Conservation (phyloP, 2,797 vertebrate species). For the Oophaga sylvatica region DNA sequence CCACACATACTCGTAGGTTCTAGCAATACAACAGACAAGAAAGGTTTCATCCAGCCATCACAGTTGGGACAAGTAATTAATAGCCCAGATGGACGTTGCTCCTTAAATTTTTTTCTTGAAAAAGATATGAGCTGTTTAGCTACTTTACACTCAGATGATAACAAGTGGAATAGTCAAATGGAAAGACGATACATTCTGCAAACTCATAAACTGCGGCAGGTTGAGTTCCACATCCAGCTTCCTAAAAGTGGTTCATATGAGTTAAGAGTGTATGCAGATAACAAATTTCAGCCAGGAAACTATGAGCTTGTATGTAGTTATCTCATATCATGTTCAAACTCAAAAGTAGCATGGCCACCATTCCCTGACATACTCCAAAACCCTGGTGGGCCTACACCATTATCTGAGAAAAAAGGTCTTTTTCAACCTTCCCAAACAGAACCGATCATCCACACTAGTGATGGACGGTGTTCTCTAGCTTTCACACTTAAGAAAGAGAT, state of each 20-base stretch:
- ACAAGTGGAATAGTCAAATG: constrained; percentile 66
- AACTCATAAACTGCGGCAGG: constrained; percentile 66
- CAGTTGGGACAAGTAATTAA: constrained; percentile 72
- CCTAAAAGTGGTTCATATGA: constrained; percentile 76
- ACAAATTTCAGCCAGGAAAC: constrained; percentile 73
- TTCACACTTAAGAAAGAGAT: constrained; percentile 74
- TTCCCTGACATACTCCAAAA: constrained; percentile 74
- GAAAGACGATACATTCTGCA: constrained; percentile 74
- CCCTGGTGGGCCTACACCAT: constrained; percentile 80
- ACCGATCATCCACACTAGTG: constrained; percentile 74
- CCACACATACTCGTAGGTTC: constrained; percentile 79
- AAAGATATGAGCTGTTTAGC: constrained; percentile 72
- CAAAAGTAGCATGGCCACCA: constrained; percentile 75
- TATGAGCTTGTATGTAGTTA: constrained; percentile 79
- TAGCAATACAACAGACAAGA: constrained; percentile 76
- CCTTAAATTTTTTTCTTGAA: constrained; percentile 73
- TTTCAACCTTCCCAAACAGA: constrained; percentile 68
- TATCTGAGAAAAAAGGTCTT: constrained; percentile 77
- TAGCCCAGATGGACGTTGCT: constrained; percentile 75
- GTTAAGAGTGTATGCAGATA: constrained; percentile 77
- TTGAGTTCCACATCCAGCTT: constrained; percentile 76
- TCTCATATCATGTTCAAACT: constrained; percentile 76
- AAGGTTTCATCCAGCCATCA: constrained; percentile 73
- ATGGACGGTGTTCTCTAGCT: constrained; percentile 74
- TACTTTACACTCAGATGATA: constrained; percentile 69